Conservation (phyloP, 2,888 invertebrate species). For the Portevinia maculata region DNA sequence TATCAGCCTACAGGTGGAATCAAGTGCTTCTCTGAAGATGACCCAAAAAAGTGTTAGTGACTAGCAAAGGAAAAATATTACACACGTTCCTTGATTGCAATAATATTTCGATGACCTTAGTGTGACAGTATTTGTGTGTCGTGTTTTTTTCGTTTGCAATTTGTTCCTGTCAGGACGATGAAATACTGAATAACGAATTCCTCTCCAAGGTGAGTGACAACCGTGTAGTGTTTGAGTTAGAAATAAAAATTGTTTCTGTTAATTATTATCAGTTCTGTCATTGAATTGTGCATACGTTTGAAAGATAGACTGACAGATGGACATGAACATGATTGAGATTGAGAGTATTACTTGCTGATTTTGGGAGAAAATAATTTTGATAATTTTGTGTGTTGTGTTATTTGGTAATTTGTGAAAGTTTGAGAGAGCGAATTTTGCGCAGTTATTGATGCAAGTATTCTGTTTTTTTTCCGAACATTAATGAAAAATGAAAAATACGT, state of each 20-base stretch:
- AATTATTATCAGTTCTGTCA: neutral
- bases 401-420: too few species aligned
- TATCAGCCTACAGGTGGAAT: slow-evolving; percentile 18
- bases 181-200: neutral
- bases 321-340: neutral
- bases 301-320: neutral
- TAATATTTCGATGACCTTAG: too few species aligned
- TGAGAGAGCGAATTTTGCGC: too few species aligned
- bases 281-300: neutral
- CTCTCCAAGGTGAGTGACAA: slow-evolving; percentile 11
- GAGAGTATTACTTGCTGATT: neutral
- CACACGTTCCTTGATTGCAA: too few species aligned
- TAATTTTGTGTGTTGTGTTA: too few species aligned
- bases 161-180: neutral
- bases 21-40: slow-evolving; percentile 12
- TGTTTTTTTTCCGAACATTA: too few species aligned
- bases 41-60: slow-evolving; percentile 15
- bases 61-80: neutral
- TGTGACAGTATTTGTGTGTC: neutral
- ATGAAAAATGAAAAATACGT: too few species aligned
- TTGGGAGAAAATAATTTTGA: neutral
- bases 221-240: slow-evolving; percentile 2
- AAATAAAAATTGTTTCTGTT: neutral
- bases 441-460: too few species aligned
- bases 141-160: neutral